A percentile compares a stretch with the other conserved stretches of the same genome.
Conservation (phyloP, 2,113 vertebrate species). For the Sclerurus mexicanus region DNA sequence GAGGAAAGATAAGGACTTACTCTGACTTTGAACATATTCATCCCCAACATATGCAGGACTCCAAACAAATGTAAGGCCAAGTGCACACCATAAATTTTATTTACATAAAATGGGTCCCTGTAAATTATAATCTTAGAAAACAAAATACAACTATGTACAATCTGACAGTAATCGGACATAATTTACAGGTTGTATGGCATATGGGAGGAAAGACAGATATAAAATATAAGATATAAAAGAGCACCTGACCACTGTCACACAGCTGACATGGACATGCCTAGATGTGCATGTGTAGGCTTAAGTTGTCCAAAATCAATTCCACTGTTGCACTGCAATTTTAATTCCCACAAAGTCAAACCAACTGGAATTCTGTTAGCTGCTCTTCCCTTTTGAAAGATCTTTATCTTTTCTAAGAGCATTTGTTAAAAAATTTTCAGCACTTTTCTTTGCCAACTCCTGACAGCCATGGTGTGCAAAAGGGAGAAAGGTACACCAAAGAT, state of each 20-base stretch:
- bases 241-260: not conserved
- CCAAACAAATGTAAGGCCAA: not conserved
- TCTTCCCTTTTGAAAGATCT: not conserved
- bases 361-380: not conserved
- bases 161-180: not conserved
- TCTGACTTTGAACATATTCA: not conserved
- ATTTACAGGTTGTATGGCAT: not conserved
- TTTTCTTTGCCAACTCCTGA: not conserved
- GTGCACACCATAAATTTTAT: not conserved
- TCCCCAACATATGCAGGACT: not conserved
- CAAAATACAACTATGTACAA: not conserved
- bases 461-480: not conserved
- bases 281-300: fast-evolving
- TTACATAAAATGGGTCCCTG: not conserved
- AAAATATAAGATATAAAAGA: not conserved
- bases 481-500: not conserved
- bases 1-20: not conserved
- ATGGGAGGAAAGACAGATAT: not conserved
- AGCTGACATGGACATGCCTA: not conserved
- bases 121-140: not conserved
- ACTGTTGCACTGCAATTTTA: not conserved
- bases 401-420: not conserved
- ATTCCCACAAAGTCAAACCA: not conserved
- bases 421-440: not conserved
- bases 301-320: not conserved